Evolutionary conservation across 2,888 invertebrate genomes (phyloP).

Genomic region (Pristionchus arcanus): DNA sequence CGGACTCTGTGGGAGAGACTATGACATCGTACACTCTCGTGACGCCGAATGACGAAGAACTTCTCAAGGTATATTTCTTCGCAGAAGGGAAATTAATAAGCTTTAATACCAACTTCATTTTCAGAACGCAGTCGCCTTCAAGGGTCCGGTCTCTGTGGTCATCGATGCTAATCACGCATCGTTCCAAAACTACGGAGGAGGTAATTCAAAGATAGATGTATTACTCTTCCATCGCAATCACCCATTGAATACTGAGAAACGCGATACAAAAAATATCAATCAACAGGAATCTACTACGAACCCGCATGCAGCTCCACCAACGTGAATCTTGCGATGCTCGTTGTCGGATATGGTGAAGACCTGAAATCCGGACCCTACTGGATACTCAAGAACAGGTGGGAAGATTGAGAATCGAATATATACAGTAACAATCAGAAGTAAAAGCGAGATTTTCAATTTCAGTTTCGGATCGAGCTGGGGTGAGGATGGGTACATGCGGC

Average conservation of each 20-base stretch:
- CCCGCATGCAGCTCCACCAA: constrained; percentile 84
- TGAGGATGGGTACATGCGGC: background rate
- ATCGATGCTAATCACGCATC: constrained; percentile 78
- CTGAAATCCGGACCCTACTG: constrained; percentile 85
- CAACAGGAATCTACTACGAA: constrained; percentile 77
- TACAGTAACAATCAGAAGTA: too few species aligned
- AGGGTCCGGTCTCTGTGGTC: constrained; percentile 79
- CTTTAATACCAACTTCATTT: background rate
- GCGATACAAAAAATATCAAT: background rate
- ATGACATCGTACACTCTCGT: constrained; percentile 79
- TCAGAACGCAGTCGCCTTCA: constrained; percentile 75
- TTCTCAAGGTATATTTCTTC: constrained; percentile 65
- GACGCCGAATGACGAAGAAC: constrained; percentile 75
- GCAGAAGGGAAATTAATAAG: background rate
- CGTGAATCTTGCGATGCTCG: constrained; percentile 92
- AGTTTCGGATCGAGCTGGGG: background rate
- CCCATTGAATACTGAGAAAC: background rate
- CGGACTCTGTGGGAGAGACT: constrained; percentile 52
- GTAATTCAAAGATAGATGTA: constrained; percentile 60
- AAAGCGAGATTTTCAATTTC: background rate
- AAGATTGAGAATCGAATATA: background rate
- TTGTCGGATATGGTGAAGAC: constrained; percentile 88
- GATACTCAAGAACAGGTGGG: constrained; percentile 88
- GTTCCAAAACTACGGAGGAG: constrained; percentile 79
- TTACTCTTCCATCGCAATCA: too few species aligned